A percentile compares a stretch with the other conserved stretches of the same genome.
These are phyloP conservation scores for Nebria salina DNA, from an alignment of 2,888 invertebrate genomes.

Conservation along the genomic window DNA sequence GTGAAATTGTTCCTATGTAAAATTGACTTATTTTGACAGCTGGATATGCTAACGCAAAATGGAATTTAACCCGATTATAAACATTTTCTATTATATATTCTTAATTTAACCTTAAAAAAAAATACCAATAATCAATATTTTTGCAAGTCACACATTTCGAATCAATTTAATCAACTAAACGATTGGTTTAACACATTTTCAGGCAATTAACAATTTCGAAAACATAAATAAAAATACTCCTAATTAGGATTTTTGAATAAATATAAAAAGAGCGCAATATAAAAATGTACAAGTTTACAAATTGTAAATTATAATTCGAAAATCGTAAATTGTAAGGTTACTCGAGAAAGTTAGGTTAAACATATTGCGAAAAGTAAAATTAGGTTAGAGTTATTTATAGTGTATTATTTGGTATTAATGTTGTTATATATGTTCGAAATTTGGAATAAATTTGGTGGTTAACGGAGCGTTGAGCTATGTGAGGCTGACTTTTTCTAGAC, in stretches of 20 bases:
- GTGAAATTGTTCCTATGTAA: background rate
- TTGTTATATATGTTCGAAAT: background rate
- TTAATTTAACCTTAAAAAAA: no score
- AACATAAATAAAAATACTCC: no score
- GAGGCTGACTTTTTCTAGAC: conserved; percentile 17
- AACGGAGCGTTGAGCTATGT: conserved; percentile 15
- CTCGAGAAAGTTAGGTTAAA: background rate
- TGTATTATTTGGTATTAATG: background rate
- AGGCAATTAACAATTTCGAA: no score
- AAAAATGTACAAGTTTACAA: background rate
- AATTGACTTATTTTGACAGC: conserved; percentile 10
- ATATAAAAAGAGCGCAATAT: no score
- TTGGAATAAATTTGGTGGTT: background rate
- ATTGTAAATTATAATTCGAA: background rate
- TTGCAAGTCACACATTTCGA: no score
- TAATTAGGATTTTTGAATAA: no score
- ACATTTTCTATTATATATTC: no score
- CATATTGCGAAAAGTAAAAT: background rate
- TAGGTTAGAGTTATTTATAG: background rate
- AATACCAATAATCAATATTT: no score
- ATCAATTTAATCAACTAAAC: no score
- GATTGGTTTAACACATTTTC: no score
- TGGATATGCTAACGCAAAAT: no score
- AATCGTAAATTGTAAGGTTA: background rate
- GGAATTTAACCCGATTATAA: no score